Conservation (phyloP, 2,797 vertebrate genomes). For the Coregonus sp. region DNA sequence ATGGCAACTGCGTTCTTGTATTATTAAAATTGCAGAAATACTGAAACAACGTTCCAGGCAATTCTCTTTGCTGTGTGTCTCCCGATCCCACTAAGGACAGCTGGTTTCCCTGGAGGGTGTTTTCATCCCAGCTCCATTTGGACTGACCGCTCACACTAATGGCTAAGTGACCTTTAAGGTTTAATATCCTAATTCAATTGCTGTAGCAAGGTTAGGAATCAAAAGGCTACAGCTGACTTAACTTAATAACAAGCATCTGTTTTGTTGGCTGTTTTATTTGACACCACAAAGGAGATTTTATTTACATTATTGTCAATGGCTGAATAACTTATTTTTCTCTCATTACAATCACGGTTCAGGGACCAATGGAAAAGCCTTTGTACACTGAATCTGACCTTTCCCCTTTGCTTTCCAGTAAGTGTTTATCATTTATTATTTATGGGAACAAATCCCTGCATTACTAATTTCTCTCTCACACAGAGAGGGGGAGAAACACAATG, state of each 20-base stretch:
- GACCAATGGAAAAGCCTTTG: no score
- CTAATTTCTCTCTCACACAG: background rate
- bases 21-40: background rate
- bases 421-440: background rate
- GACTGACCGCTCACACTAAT: slow-evolving; percentile 30
- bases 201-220: slow-evolving; percentile 21
- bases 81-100: background rate
- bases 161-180: slow-evolving; percentile 46
- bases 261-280: slow-evolving; percentile 1
- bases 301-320: background rate
- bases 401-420: background rate
- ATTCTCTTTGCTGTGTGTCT: background rate
- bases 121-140: slow-evolving; percentile 17
- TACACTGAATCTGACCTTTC: background rate
- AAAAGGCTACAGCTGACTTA: slow-evolving; percentile 28
- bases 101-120: slow-evolving; percentile 32
- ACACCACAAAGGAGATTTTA: background rate
- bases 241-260: slow-evolving; percentile 28
- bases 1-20: no score
- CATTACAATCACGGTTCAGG: background rate
- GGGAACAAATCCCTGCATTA: background rate
- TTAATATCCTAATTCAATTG: slow-evolving; percentile 43
- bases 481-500: background rate
- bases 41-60: background rate
- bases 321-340: background rate